phyloP scores from a whole-genome alignment of 2,888 invertebrate species.

The Entomobrya proxima region DNA sequence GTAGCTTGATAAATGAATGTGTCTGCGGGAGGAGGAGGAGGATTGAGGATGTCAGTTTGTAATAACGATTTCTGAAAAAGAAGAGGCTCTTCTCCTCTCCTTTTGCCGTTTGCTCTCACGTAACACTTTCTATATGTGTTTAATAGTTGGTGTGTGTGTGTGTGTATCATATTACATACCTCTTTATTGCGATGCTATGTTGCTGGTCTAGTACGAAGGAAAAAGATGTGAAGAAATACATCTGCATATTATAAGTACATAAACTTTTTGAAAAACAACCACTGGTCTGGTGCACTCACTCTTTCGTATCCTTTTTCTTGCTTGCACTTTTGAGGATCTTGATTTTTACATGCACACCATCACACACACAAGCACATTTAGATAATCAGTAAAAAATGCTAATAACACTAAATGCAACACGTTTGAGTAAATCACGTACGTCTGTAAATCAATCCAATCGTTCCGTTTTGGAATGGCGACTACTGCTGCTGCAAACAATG shows the following conservation, averaged over 20 bases:
- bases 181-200: slow-evolving; percentile 4
- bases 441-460: slow-evolving; percentile 50
- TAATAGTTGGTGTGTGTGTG: not conserved
- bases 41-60: slow-evolving; percentile 31
- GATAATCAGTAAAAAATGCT: slow-evolving; percentile 37
- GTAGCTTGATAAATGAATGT: slow-evolving; percentile 49
- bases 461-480: slow-evolving; percentile 1
- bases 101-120: slow-evolving; percentile 46
- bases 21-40: slow-evolving; percentile 13
- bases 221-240: too few relatives aligned
- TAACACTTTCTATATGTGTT: slow-evolving; percentile 50
- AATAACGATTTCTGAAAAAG: not conserved
- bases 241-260: too few relatives aligned
- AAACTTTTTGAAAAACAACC: too few relatives aligned
- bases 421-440: slow-evolving; percentile 47
- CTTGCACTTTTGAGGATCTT: slow-evolving; percentile 31
- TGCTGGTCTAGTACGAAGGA: too few relatives aligned
- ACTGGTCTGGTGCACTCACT: not conserved
- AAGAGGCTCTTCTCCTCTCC: slow-evolving; percentile 2
- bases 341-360: slow-evolving; percentile 38
- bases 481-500: not conserved
- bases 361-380: slow-evolving; percentile 14
- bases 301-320: not conserved
- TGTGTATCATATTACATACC: slow-evolving; percentile 46
- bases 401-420: slow-evolving; percentile 34